Evolutionary conservation across 2,888 invertebrate species (phyloP).

Genomic region (Auanema freiburgensis): DNA sequence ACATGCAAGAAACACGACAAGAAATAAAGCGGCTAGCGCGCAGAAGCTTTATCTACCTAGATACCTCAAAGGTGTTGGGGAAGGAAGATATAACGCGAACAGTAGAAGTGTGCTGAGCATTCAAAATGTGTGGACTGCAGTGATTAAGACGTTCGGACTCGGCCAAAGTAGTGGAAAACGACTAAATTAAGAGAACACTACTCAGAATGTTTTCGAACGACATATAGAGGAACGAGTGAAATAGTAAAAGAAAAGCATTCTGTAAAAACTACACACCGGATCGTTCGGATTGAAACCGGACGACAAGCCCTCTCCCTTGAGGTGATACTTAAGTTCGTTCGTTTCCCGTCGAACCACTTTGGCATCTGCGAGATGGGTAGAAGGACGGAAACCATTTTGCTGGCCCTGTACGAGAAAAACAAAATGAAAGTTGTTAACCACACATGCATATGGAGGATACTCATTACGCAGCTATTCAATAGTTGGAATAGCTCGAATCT

Average conservation of each 20-base stretch:
- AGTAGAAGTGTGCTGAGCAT: constrained; percentile 47
- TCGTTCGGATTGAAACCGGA: constrained; percentile 52
- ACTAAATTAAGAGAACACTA: constrained; percentile 25
- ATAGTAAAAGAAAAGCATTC: neutral
- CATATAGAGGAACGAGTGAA: neutral
- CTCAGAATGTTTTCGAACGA: neutral
- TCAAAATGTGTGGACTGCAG: constrained; percentile 40
- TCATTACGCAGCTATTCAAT: too few relatives aligned
- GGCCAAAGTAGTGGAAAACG: constrained; percentile 42
- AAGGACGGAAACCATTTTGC: neutral
- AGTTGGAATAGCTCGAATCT: too few relatives aligned
- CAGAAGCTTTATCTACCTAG: too few relatives aligned
- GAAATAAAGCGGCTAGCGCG: too few relatives aligned
- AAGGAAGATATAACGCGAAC: constrained; percentile 42
- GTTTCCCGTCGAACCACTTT: constrained; percentile 47
- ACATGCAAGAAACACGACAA: too few relatives aligned
- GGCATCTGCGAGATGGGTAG: constrained; percentile 5
- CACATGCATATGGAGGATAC: too few relatives aligned
- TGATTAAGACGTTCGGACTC: constrained; percentile 41
- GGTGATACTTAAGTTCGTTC: constrained; percentile 49
- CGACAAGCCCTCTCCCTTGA: constrained; percentile 47
- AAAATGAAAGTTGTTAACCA: neutral
- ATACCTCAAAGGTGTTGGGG: constrained; percentile 49
- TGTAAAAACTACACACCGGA: constrained; percentile 40
- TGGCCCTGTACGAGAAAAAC: neutral